phyloP scores from a whole-genome alignment of 2,888 invertebrate genomes.

The Microctonus brassicae region DNA sequence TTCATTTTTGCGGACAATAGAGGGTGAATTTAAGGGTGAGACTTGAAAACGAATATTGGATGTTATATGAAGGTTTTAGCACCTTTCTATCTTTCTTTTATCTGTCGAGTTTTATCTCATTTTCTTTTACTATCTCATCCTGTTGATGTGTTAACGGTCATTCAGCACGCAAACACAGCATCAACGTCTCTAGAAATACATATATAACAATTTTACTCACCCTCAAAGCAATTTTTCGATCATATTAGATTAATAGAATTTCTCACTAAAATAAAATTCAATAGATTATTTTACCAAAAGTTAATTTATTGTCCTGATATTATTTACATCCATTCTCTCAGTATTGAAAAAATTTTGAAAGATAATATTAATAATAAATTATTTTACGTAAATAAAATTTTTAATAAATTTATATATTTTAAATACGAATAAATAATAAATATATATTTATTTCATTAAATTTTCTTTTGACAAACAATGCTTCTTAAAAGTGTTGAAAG shows the following conservation, averaged over 20 bases:
- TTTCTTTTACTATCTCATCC: conserved; percentile 10
- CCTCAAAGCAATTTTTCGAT: background rate
- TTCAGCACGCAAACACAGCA: conserved; percentile 62
- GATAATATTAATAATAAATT: too few species aligned
- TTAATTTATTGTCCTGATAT: background rate
- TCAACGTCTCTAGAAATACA: conserved; percentile 46
- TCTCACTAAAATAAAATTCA: background rate
- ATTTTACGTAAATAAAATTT: too few species aligned
- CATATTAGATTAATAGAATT: background rate
- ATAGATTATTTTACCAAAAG: background rate
- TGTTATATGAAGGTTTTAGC: conserved; percentile 49
- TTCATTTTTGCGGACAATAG: conserved; percentile 50
- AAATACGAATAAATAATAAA: too few species aligned
- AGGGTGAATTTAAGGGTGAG: conserved; percentile 39
- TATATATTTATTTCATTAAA: too few species aligned
- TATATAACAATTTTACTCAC: conserved; percentile 12
- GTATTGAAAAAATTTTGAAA: too few species aligned
- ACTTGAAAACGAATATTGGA: conserved; percentile 59
- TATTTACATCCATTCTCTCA: too few species aligned
- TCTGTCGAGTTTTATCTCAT: background rate
- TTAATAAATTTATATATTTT: too few species aligned
- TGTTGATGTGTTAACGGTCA: conserved; percentile 59
- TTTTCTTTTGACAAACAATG: too few species aligned
- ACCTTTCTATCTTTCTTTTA: background rate
- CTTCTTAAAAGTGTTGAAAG: too few species aligned